Base-by-base conservation (phyloP, 1,140 invertebrate species). In the Hesperophylax magnus region DNA sequence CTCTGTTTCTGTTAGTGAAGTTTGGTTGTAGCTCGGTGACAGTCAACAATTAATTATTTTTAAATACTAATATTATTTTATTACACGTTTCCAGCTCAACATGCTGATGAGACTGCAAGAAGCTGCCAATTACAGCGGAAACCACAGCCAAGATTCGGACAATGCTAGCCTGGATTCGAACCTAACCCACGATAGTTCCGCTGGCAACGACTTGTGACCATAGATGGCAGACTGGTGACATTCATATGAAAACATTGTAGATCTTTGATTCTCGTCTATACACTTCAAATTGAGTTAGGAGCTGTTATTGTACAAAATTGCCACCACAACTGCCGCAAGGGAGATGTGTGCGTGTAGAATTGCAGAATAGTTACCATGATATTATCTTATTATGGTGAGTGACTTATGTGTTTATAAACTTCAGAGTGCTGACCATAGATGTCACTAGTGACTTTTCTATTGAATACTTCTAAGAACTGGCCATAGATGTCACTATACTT, bases 41-140 rank as follows among this genome's bases (percentile, higher is more conserved):
- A 31, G 2, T 31, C 27, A 3, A 31, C 27, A 31, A 31, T 31
- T 31, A 3, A 31, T 31, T 31, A 31, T 2, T 31, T 31, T 31
- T 31, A 31, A 31, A 31, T 6, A 31, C 27, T 31, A 31, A 31
- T 31, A 6, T 31, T 31, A 6, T 31, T 31, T 31, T 31, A 31
- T 31, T 71, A 14, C 39, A 17, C 39, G 8, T 81, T 82, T 80
- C 1, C 89, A 97, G 95, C 90, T 98, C 80, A 98, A 97, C 85
- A 98, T 98, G 97, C 87, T 98, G 85, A 97, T 97, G 96, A 93
- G 96, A 81, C 92, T 98, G 61, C 97, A 98, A 91, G 97, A 98
- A 90, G 97, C 97, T 15, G 97, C 97, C 65, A 97, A 96, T 90
- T 97, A 97, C 88, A 95, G 94, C 81, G 95, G 94, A 86, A 94